Evolutionary conservation across 2,113 vertebrate genomes (phyloP), one percentile per base, ranked within the genome.

Genomic region (Elephas maximus): DNA sequence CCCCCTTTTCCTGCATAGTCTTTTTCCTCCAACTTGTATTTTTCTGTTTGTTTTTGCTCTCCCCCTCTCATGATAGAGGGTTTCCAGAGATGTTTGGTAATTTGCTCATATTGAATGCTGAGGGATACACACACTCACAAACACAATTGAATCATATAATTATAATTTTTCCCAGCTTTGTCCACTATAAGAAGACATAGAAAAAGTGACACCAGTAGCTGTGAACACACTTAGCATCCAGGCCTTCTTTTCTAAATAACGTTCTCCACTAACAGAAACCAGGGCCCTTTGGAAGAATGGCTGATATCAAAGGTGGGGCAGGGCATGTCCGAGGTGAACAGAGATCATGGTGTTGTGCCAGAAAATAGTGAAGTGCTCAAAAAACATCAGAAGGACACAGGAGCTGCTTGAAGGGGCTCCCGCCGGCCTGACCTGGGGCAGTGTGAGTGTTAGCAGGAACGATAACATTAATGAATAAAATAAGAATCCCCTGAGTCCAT

Each of bases 11-110:
- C 81, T 69, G 18, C 69, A 4, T 79, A 80, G 23, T 82, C 21
- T 74, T 78, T 51, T 51, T 92, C 33, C 60, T 48, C 79, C 37
- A 84, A 48, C 41, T 74, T 82, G 2, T 7, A 18, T 28, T 79
- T 89, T 76, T 51, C 41, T 93, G 2, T 93, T 41, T 82, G 62
- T 48, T 96, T 96, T 92, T 81, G 86, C 18, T 45, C 33, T 63
- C 33, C 85, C 1, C 33, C 8, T 62, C 90, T 97, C 20, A 67
- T 26, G 21, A 33, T 71, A 65, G 28, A 83, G 77, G 62, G 53
- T 95, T 94, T 88, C 82, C 84, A 30, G 28, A 84, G 77, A 63
- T 88, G 12, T 73, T 26, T n/a, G 24, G 24, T 37, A 53, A 57
- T 62, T 91, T 24, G 17, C 91, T 91, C 63, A n/a, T 51, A 28